Evolutionary conservation across 2,113 vertebrate genomes (phyloP).

Genomic region (Chloroceryle aenea): DNA sequence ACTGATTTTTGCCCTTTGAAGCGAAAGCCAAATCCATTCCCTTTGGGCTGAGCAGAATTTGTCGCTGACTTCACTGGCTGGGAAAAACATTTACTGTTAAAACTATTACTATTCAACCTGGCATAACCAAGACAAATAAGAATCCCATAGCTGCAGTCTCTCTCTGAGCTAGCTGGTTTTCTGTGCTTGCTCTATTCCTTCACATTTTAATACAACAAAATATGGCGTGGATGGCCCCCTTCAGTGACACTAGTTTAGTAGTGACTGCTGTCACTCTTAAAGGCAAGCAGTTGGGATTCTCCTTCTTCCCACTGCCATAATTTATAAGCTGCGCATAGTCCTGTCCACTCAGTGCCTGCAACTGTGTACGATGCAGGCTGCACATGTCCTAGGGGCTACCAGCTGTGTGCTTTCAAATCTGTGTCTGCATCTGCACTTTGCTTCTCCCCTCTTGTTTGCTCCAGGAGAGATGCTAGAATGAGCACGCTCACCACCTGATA

Average conservation of each 20-base stretch:
- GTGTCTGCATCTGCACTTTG: not conserved
- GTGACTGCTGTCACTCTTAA: not conserved
- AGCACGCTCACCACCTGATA: not conserved
- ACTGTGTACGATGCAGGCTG: accelerated
- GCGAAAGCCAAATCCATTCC: not conserved
- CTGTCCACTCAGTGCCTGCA: not conserved
- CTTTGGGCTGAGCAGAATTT: not conserved
- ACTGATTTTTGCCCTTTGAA: not conserved
- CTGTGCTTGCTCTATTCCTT: not conserved
- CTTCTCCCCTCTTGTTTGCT: not conserved
- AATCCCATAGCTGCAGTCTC: not conserved
- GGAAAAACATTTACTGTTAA: not conserved
- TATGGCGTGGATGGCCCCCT: not conserved
- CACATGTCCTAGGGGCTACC: not conserved
- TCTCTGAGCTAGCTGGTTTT: not conserved
- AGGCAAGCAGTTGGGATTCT: not conserved
- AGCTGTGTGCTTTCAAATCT: not conserved
- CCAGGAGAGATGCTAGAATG: not conserved
- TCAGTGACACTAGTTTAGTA: not conserved
- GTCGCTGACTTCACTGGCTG: not conserved
- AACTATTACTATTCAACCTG: not conserved
- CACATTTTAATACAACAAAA: not conserved
- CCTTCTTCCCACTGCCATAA: not conserved
- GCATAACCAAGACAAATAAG: not conserved
- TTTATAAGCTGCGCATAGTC: too few relatives aligned